Evolutionary conservation across 1,140 invertebrate genomes (phyloP).

Genomic region (Caenorhabditis inopinata): DNA sequence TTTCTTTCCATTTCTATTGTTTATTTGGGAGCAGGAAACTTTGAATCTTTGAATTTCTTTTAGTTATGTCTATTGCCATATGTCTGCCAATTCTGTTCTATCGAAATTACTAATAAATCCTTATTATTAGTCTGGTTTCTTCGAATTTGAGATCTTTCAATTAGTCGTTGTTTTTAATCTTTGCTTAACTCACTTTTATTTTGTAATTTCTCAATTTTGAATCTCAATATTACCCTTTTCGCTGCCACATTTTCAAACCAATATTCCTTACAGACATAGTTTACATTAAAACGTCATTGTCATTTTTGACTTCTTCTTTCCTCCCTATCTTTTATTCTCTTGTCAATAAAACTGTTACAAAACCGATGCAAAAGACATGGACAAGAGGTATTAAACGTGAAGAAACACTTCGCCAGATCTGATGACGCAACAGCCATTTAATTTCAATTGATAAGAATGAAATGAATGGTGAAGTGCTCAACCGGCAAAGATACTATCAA

Average conservation of each 20-base stretch:
- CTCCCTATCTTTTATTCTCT: background rate
- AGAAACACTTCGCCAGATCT: background rate
- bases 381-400: background rate
- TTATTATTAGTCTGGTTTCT: background rate
- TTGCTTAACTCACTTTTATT: background rate
- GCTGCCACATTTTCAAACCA: no score
- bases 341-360: constrained; percentile 18
- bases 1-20: no score
- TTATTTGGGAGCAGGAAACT: no score
- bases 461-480: background rate
- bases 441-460: constrained; percentile 22
- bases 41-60: background rate
- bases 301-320: background rate
- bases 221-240: background rate
- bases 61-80: background rate
- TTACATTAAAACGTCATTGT: background rate
- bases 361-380: constrained; percentile 5
- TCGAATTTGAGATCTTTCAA: constrained; percentile 4
- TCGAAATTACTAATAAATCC: no score
- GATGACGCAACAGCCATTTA: constrained; percentile 10
- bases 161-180: background rate
- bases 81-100: constrained; percentile 6
- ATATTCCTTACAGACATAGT: no score
- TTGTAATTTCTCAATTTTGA: background rate
- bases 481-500: background rate